Conservation (phyloP, 2,888 invertebrate species). For the Amiota mariae region DNA sequence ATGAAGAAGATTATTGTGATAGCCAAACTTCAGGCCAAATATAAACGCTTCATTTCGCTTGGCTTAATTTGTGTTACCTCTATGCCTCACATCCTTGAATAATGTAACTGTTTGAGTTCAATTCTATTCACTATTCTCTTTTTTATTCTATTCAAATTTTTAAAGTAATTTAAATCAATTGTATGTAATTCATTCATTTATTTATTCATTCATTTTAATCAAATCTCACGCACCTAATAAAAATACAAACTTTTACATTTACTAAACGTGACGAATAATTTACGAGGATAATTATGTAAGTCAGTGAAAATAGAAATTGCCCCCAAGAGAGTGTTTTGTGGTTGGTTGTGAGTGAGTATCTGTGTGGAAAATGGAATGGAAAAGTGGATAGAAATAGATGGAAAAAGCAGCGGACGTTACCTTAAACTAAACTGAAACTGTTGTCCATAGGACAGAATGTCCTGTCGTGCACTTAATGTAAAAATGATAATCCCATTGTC, state of each 20-base stretch:
- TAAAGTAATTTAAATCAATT: slow-evolving; percentile 62
- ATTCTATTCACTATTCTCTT: too few relatives aligned
- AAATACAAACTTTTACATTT: slow-evolving; percentile 44
- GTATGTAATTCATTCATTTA: slow-evolving; percentile 59
- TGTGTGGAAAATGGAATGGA: too few relatives aligned
- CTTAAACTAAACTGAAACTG: slow-evolving; percentile 40
- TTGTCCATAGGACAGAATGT: slow-evolving; percentile 18
- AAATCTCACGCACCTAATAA: slow-evolving; percentile 48
- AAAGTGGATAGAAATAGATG: too few relatives aligned
- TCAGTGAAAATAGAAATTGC: slow-evolving; percentile 57
- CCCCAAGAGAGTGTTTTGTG: slow-evolving; percentile 62
- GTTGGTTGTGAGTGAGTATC: background rate
- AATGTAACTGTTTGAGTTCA: too few relatives aligned
- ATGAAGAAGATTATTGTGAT: slow-evolving; percentile 61
- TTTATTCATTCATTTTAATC: slow-evolving; percentile 71
- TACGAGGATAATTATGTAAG: slow-evolving; percentile 71
- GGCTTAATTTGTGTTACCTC: too few relatives aligned
- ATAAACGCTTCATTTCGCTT: too few relatives aligned
- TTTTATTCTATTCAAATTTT: too few relatives aligned
- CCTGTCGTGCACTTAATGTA: slow-evolving; percentile 63
- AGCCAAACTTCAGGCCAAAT: too few relatives aligned
- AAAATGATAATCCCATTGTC: slow-evolving; percentile 74
- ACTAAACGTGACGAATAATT: slow-evolving; percentile 54
- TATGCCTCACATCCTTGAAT: too few relatives aligned
- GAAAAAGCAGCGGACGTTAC: background rate